Evolutionary conservation across 2,888 invertebrate species (phyloP).

Genomic region (Lasioglossum morio): DNA sequence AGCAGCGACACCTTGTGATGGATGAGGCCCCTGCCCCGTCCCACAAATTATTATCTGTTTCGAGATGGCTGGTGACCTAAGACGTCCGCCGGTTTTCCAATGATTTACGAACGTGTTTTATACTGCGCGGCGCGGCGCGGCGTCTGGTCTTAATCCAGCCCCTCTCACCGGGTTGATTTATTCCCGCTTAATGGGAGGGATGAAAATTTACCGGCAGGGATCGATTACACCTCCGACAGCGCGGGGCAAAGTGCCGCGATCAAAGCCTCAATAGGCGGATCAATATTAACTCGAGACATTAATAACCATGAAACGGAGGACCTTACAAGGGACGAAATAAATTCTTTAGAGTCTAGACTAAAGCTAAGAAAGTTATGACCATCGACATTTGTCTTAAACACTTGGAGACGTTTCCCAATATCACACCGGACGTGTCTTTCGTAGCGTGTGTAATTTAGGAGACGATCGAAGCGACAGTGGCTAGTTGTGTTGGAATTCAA

Average conservation of each 20-base stretch:
- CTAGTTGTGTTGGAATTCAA: too few species aligned
- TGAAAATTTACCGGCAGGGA: slow-evolving; percentile 33
- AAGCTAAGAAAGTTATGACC: background rate
- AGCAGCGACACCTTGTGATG: slow-evolving; percentile 48
- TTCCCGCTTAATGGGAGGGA: slow-evolving; percentile 30
- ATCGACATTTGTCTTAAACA: background rate
- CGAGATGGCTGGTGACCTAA: slow-evolving; percentile 30
- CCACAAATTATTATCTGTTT: slow-evolving; percentile 57
- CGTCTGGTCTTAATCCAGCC: slow-evolving; percentile 46
- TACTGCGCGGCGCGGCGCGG: slow-evolving; percentile 14
- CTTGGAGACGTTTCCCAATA: background rate
- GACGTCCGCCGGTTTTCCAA: slow-evolving; percentile 40
- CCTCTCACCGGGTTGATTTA: slow-evolving; percentile 35
- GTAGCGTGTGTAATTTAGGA: background rate
- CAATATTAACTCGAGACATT: slow-evolving; percentile 10
- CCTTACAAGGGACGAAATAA: background rate
- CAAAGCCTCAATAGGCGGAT: slow-evolving; percentile 8
- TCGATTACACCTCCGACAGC: slow-evolving; percentile 18
- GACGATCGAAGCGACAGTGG: too few species aligned
- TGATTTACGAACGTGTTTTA: slow-evolving; percentile 53
- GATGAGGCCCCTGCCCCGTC: slow-evolving; percentile 21
- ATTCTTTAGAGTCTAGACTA: slow-evolving; percentile 1
- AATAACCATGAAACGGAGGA: background rate
- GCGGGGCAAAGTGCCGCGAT: background rate
- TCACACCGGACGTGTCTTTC: background rate